Percentiles rank a stretch among this genome's conserved stretches.
Conservation (phyloP, 2,888 invertebrate genomes). For the Melitaea athalia region DNA sequence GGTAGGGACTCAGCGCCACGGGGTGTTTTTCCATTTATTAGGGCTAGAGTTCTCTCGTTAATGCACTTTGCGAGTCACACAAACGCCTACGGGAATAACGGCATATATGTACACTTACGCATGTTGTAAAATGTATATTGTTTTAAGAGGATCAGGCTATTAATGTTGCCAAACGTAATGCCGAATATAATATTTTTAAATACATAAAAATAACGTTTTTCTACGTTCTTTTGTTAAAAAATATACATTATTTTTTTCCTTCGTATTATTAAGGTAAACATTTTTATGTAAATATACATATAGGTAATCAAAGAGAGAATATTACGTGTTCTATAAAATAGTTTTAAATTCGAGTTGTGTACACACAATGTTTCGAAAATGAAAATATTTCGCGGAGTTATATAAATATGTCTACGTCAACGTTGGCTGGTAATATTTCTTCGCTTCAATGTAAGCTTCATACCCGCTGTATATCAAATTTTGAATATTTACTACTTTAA, state of each 20-base stretch:
- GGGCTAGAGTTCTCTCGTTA: conserved; percentile 60
- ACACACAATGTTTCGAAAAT: background rate
- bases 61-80: conserved; percentile 59
- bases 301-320: too few relatives aligned
- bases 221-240: too few relatives aligned
- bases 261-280: too few relatives aligned
- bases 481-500: conserved; percentile 9
- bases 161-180: conserved; percentile 3
- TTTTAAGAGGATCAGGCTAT: conserved; percentile 25
- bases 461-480: conserved; percentile 5
- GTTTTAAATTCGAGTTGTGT: background rate
- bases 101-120: conserved; percentile 32
- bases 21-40: conserved; percentile 47
- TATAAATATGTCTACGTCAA: conserved; percentile 9
- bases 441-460: background rate
- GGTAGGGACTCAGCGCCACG: conserved; percentile 41
- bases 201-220: too few relatives aligned
- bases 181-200: background rate
- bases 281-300: too few relatives aligned
- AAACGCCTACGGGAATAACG: conserved; percentile 40
- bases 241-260: too few relatives aligned
- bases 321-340: background rate
- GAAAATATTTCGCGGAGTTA: conserved; percentile 5
- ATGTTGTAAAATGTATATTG: conserved; percentile 25
- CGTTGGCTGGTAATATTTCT: conserved; percentile 9